Evolutionary conservation across 2,797 vertebrate species (phyloP), one percentile per base, ranked within the genome.

Genomic region (Parauchenoglanis punctatus): DNA sequence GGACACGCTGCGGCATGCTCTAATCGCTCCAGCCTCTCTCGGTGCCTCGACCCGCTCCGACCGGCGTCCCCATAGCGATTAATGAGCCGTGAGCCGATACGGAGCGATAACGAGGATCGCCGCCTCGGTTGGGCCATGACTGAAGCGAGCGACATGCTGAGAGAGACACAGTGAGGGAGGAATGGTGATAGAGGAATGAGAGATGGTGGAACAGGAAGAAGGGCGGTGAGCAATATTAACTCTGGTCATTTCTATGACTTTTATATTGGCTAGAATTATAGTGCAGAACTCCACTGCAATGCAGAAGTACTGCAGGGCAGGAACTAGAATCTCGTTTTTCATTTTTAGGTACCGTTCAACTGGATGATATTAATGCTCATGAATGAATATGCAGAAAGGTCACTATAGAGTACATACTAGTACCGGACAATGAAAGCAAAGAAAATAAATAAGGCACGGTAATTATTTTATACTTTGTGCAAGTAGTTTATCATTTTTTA

Each of bases 1-100:
- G 85, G 82, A 35, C 85, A 88, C 56, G 28, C 2, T n/a, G 78
- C 35, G 44, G 78, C 56, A 56, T 23, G 28, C 61, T 80, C 75
- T 77, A 90, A 89, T 89, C 86, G 77, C 59, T 75, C 81, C 61
- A 35, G 63, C 67, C 68, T 76, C 84, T 78, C 84, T 76, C 59
- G 28, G 59, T 44, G 58, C 56, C 89, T 87, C 88, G 77, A 83
- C 73, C 81, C 18, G 23, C 91, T 90, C 88, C 80, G 92, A 88
- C 87, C 88, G 91, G 92, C 93, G 70, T 94, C 92, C 94, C 93
- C 94, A 92, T 89, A 49, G 93, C 91, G 92, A 94, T 95, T 94
- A 95, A 91, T 91, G 70, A 87, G 86, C 83, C 80, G 56, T 68
- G 65, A 75, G 28, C 81, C 63, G 87, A 87, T 87, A 59, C 7